phyloP scores from a whole-genome alignment of 2,797 vertebrate genomes.

The Sebastes umbrosus region DNA sequence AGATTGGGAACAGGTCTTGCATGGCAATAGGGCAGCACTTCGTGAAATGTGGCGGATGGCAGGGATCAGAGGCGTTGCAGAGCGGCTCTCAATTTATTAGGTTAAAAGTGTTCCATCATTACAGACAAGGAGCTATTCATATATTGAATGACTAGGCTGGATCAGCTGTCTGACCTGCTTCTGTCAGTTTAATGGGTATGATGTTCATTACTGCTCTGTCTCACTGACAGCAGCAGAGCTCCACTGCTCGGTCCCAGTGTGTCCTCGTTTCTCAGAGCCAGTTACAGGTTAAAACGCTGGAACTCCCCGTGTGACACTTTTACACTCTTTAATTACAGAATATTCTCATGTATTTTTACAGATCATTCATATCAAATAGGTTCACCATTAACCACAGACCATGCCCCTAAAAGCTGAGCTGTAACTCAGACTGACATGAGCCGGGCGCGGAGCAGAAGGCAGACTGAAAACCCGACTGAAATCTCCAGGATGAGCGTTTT shows the following conservation, averaged over 20 bases:
- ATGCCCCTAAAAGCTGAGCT: constrained; percentile 3
- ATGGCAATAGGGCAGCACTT: constrained; percentile 55
- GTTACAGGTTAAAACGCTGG: constrained; percentile 62
- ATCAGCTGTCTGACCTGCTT: constrained; percentile 83
- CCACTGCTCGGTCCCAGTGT: constrained; percentile 47
- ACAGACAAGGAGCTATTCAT: constrained; percentile 77
- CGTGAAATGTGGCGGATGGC: constrained; percentile 59
- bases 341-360: constrained; percentile 37
- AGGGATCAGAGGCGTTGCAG: constrained; percentile 64
- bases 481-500: constrained; percentile 8
- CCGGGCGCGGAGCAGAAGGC: background rate
- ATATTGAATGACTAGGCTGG: constrained; percentile 80
- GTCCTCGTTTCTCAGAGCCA: constrained; percentile 59
- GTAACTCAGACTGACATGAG: constrained; percentile 8
- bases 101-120: constrained; percentile 80
- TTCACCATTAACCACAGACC: background rate
- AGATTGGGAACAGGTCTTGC: constrained; percentile 62
- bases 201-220: constrained; percentile 77
- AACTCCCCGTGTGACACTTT: constrained; percentile 46
- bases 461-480: background rate
- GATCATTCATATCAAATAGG: constrained; percentile 28
- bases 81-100: constrained; percentile 76
- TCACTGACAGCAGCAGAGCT: constrained; percentile 58
- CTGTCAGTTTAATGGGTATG: constrained; percentile 80
- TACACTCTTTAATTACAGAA: constrained; percentile 69